These are phyloP conservation scores for Zaprionus ornatus DNA, from an alignment of 1,140 invertebrate species.

Conservation along the genomic window DNA sequence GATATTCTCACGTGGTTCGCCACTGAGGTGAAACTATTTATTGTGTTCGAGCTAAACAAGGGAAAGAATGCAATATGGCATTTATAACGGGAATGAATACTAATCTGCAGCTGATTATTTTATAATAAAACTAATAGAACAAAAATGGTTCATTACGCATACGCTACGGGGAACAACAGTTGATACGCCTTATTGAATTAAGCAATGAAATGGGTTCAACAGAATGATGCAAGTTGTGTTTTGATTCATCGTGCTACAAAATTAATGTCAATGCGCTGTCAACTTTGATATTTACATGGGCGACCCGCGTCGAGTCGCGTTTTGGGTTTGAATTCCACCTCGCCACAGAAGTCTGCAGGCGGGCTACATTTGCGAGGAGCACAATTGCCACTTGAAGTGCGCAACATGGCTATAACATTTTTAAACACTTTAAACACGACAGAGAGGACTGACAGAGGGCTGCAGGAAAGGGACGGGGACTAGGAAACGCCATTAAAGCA, in stretches of 20 bases:
- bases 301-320: neutral
- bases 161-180: neutral
- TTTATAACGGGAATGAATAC: slow-evolving; percentile 12
- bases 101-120: slow-evolving; percentile 13
- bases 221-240: neutral
- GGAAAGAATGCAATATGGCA: slow-evolving; percentile 1
- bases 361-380: slow-evolving; percentile 53
- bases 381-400: slow-evolving; percentile 67
- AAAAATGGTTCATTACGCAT: slow-evolving; percentile 1
- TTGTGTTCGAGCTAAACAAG: neutral
- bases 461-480: neutral
- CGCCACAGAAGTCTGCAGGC: slow-evolving; percentile 49
- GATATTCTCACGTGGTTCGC: slow-evolving; percentile 14
- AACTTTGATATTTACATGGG: slow-evolving; percentile 20
- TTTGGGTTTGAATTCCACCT: slow-evolving; percentile 43
- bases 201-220: neutral
- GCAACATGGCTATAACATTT: slow-evolving; percentile 67
- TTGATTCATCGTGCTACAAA: neutral
- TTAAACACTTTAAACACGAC: slow-evolving; percentile 56
- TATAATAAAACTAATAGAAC: slow-evolving; percentile 10
- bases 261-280: neutral
- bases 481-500: slow-evolving; percentile 64
- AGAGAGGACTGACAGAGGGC: slow-evolving; percentile 1
- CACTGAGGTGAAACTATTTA: neutral
- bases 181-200: neutral